phyloP scores from a whole-genome alignment of 2,888 invertebrate species.

The Watsonalla cultraria region DNA sequence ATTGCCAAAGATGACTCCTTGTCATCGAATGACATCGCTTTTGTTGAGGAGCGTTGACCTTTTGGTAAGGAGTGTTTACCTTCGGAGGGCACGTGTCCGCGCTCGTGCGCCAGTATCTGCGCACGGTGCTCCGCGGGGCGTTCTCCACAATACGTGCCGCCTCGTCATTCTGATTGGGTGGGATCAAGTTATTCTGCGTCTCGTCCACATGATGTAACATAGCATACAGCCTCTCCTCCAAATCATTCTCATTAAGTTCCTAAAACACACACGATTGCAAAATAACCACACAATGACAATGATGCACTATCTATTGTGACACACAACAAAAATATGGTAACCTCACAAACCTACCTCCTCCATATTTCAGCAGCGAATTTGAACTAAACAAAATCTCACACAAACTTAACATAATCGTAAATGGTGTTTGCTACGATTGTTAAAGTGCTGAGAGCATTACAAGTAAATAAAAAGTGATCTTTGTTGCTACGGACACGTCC shows the following conservation, averaged over 20 bases:
- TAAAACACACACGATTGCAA: conserved; percentile 48
- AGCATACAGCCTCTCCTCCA: conserved; percentile 70
- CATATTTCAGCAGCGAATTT: conserved; percentile 65
- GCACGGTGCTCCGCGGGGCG: conserved; percentile 48
- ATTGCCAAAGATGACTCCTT: too few species aligned
- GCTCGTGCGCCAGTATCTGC: conserved; percentile 63
- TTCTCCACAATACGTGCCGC: conserved; percentile 33
- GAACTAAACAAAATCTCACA: conserved; percentile 57
- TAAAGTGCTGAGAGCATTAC: conserved; percentile 62
- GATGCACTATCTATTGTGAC: conserved; percentile 25
- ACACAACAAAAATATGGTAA: conserved; percentile 63
- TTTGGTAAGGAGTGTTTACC: neutral
- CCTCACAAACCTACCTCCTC: conserved; percentile 64
- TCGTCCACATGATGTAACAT: conserved; percentile 69
- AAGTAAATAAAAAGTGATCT: conserved; percentile 60
- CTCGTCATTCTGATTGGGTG: conserved; percentile 30
- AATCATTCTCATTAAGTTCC: conserved; percentile 73
- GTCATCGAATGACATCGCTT: too few species aligned
- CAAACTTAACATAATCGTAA: conserved; percentile 71
- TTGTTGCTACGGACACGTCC: conserved; percentile 67
- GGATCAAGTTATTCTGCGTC: conserved; percentile 46
- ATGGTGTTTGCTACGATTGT: conserved; percentile 49
- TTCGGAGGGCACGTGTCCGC: conserved; percentile 31
- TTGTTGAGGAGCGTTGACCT: conserved; percentile 1
- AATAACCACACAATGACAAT: conserved; percentile 33